Conservation (phyloP, 2,113 vertebrate species). For the Rhinoderma darwinii region DNA sequence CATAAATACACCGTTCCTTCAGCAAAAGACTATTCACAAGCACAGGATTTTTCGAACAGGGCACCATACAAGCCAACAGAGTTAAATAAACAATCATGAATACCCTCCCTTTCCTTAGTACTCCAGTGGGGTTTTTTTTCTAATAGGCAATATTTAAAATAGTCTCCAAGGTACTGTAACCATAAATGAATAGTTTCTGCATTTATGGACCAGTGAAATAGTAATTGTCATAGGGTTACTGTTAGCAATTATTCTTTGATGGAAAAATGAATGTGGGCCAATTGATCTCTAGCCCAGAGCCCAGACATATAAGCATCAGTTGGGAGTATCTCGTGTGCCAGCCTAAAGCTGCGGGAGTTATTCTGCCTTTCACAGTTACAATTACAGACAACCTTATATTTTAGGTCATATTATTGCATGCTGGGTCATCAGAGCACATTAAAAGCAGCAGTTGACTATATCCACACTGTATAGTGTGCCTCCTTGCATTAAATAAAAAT, state of each 20-base stretch:
- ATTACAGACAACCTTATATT: constrained; percentile 65
- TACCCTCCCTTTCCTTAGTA: neutral
- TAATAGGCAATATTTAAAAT: neutral
- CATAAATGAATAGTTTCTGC: constrained; percentile 11
- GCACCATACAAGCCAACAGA: too few relatives aligned
- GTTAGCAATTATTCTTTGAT: constrained; percentile 40
- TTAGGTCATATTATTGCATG: constrained; percentile 62
- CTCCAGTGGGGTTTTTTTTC: neutral
- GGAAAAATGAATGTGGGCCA: constrained; percentile 34
- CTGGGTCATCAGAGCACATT: constrained; percentile 62
- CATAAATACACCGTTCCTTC: too few relatives aligned
- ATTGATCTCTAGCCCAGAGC: constrained; percentile 34
- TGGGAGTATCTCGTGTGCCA: constrained; percentile 39
- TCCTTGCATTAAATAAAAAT: constrained; percentile 60
- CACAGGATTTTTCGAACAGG: too few relatives aligned
- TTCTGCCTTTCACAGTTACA: constrained; percentile 61
- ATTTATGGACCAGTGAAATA: constrained; percentile 1
- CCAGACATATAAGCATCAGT: neutral
- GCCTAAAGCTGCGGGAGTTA: constrained; percentile 4
- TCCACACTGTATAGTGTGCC: constrained; percentile 21
- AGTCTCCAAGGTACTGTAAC: neutral
- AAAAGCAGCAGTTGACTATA: constrained; percentile 64
- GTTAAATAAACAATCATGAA: neutral
- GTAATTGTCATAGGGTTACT: constrained; percentile 20
- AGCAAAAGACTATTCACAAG: too few relatives aligned